phyloP scores from a whole-genome alignment of 2,888 invertebrate species.

The Amphipoea oculea region DNA sequence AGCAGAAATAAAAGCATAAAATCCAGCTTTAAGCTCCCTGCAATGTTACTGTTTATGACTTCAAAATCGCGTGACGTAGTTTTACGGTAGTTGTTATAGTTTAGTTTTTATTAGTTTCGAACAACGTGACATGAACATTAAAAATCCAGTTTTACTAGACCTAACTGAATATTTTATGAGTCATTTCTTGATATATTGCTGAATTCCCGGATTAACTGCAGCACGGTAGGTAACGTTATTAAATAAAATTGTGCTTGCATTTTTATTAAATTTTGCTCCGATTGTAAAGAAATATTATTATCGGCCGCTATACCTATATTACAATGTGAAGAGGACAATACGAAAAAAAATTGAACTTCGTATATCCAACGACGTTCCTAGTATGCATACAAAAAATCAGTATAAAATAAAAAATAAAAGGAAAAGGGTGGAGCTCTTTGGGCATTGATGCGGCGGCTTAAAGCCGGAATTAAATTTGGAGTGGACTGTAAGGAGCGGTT shows the following conservation, averaged over 20 bases:
- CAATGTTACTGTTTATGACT: conserved; percentile 39
- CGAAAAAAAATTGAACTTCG: too few relatives aligned
- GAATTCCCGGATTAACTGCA: conserved; percentile 5
- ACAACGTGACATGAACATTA: conserved; percentile 47
- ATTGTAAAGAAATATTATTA: background rate
- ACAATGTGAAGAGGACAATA: background rate
- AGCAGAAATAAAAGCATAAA: conserved; percentile 28
- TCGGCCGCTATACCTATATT: background rate
- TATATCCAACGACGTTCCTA: too few relatives aligned
- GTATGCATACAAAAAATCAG: too few relatives aligned
- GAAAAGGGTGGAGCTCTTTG: too few relatives aligned
- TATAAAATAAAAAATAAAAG: too few relatives aligned
- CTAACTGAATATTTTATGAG: conserved; percentile 49
- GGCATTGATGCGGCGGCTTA: too few relatives aligned
- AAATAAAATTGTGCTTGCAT: background rate
- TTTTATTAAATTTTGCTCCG: background rate
- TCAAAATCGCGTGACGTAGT: conserved; percentile 41
- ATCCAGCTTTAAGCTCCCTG: conserved; percentile 21
- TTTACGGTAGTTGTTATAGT: conserved; percentile 49
- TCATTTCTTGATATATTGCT: conserved; percentile 25
- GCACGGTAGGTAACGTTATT: background rate
- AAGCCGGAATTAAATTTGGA: too few relatives aligned
- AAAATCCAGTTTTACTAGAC: conserved; percentile 37
- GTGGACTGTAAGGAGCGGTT: too few relatives aligned
- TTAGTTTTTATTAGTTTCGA: conserved; percentile 51